These are phyloP conservation scores for Cerceris ruficornis DNA, from an alignment of 2,888 invertebrate species.

Conservation along the genomic window DNA sequence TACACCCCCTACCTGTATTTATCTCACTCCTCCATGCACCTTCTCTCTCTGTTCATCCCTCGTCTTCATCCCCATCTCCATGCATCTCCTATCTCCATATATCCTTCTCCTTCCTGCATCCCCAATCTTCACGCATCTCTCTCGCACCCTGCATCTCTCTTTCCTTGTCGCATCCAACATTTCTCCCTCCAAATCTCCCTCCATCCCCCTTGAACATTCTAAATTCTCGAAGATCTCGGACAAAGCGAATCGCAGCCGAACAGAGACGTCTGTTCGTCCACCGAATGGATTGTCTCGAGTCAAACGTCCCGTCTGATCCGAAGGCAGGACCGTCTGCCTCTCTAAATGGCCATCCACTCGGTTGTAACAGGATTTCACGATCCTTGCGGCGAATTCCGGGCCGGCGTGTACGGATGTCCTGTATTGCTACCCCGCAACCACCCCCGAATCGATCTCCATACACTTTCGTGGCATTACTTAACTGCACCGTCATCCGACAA, in stretches of 20 bases:
- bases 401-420: slow-evolving; percentile 44
- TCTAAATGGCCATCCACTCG: slow-evolving; percentile 56
- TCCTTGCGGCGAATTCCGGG: slow-evolving; percentile 55
- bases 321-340: slow-evolving; percentile 47
- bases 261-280: slow-evolving; percentile 7
- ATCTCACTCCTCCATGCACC: too few relatives aligned
- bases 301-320: slow-evolving; percentile 60
- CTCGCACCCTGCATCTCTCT: too few relatives aligned
- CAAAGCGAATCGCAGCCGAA: slow-evolving; percentile 50
- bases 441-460: slow-evolving; percentile 37
- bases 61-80: too few relatives aligned
- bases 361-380: slow-evolving; percentile 65
- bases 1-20: too few relatives aligned
- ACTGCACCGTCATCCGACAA: slow-evolving; percentile 28
- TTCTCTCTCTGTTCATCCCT: too few relatives aligned
- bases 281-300: slow-evolving; percentile 58
- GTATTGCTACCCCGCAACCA: slow-evolving; percentile 43
- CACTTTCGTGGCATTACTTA: slow-evolving; percentile 42
- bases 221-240: background rate
- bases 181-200: background rate
- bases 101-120: too few relatives aligned
- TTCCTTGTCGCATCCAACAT: too few relatives aligned
- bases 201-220: background rate
- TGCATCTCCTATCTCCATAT: too few relatives aligned
- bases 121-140: too few relatives aligned